Percentiles rank a stretch among this genome's conserved stretches.
Evolutionary conservation across 1,140 invertebrate species (phyloP).

Genomic region (Mylabris phalerata): DNA sequence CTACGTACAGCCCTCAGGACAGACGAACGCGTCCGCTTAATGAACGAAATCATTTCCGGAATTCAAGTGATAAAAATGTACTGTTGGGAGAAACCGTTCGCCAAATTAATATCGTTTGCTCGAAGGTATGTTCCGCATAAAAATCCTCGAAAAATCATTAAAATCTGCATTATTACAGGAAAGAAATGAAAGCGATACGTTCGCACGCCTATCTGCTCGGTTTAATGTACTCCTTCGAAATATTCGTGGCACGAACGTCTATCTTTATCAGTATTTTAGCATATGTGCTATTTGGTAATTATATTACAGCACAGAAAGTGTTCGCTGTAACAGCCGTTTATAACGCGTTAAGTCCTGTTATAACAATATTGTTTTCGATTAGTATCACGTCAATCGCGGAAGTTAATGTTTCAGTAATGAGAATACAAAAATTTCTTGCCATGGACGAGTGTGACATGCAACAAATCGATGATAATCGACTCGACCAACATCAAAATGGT

Average conservation of each 20-base stretch:
- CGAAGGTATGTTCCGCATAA: slow-evolving; percentile 47
- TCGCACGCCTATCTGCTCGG: slow-evolving; percentile 64
- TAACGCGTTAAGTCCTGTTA: slow-evolving; percentile 61
- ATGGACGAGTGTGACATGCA: slow-evolving; percentile 48
- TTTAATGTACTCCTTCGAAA: slow-evolving; percentile 64
- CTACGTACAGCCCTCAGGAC: slow-evolving; percentile 62
- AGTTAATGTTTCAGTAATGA: slow-evolving; percentile 58
- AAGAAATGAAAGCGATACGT: slow-evolving; percentile 60
- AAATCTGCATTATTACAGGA: slow-evolving; percentile 38
- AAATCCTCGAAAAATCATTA: background rate
- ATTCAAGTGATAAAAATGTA: slow-evolving; percentile 75
- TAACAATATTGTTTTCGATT: slow-evolving; percentile 68
- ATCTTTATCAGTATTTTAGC: slow-evolving; percentile 72
- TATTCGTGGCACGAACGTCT: slow-evolving; percentile 69
- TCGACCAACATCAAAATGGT: slow-evolving; percentile 34
- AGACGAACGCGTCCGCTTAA: slow-evolving; percentile 73
- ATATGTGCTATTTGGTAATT: slow-evolving; percentile 62
- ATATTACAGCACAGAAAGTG: slow-evolving; percentile 69
- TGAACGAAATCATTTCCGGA: slow-evolving; percentile 73
- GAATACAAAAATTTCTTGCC: slow-evolving; percentile 61
- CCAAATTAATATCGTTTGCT: slow-evolving; percentile 53
- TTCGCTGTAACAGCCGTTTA: slow-evolving; percentile 65
- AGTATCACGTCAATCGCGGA: slow-evolving; percentile 54
- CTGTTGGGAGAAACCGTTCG: slow-evolving; percentile 68
- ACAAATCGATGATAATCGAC: slow-evolving; percentile 1